Evolutionary conservation across 2,888 invertebrate species (phyloP).

Genomic region (Mactromeris polynyma): DNA sequence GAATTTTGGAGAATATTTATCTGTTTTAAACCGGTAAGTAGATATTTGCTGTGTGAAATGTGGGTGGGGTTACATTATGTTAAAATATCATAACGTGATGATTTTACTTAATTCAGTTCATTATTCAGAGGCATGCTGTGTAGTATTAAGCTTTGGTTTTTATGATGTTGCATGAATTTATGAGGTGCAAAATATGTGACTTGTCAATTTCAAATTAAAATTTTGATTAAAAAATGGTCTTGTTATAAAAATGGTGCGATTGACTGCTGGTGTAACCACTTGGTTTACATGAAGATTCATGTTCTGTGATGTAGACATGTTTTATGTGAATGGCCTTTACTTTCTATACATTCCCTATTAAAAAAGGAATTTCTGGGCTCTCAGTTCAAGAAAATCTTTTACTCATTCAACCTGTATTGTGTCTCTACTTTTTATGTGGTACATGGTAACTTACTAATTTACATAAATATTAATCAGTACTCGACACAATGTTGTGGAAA

Average conservation of each 20-base stretch:
- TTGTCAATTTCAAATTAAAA: neutral
- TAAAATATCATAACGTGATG: neutral
- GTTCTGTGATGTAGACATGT: too few relatives aligned
- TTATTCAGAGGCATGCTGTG: neutral
- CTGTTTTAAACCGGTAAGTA: neutral
- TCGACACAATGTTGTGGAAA: too few relatives aligned
- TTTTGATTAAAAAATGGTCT: neutral
- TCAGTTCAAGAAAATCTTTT: neutral
- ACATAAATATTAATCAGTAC: too few relatives aligned
- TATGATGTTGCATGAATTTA: neutral
- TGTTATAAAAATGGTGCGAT: neutral
- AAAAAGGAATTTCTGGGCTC: neutral
- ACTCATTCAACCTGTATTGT: neutral
- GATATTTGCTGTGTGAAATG: neutral
- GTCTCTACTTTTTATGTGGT: neutral
- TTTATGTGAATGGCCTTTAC: too few relatives aligned
- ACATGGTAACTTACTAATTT: too few relatives aligned
- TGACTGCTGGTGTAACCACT: neutral
- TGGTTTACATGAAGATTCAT: neutral
- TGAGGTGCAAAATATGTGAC: neutral
- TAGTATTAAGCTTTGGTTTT: neutral
- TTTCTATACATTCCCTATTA: too few relatives aligned
- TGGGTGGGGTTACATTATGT: neutral
- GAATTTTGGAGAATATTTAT: slow-evolving; percentile 4
- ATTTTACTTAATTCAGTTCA: neutral